Evolutionary conservation across 2,797 vertebrate genomes (phyloP), one percentile per base, ranked within the genome.

Genomic region (Euphonia xanthogaster): DNA sequence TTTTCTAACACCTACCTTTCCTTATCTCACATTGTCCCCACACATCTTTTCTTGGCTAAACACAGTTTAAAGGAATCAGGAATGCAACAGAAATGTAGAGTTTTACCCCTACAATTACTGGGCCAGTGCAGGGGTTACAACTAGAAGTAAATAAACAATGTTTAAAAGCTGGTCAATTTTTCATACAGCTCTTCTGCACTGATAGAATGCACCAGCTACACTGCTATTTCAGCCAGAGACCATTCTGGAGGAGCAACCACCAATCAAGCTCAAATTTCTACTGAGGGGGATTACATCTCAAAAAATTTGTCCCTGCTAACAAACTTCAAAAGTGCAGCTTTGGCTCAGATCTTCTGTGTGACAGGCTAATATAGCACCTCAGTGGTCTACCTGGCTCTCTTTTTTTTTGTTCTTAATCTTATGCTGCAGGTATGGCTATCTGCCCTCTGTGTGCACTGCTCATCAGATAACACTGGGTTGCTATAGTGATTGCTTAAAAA

Each of bases 401-500:
- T 15, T 33, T 33, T 83, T 80, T 80, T 77, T 80, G 10, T 48
- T 75, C 88, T 76, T 82, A 53, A 86, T 74, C 77, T 79, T 48
- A 37, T 62, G 60, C 73, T 82, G 42, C 30, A 17, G 21, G 42
- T 81, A 73, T 39, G 48, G 61, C 16, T 71, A 85, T 79, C 60
- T 85, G 77, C 86, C 86, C 90, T 94, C 39, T 65, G 42, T 44
- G 67, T 53, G 48, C 8, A 8, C 68, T 48, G 22, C 25, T 92
- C 54, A 86, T 74, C 86, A 85, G 83, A 85, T 85, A 95, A 91
- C 27, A 60, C 35, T 7, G 14, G 86, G 96, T 96, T 97, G 91
- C 96, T 91, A 94, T 95, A 95, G 95, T 47, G 70, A 96, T 60
- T 55, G 82, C 47, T 88, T 88, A 50, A 96, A 92, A 90, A 91